phyloP scores from a whole-genome alignment of 1,140 invertebrate genomes.

The Heliconius hermathena region DNA sequence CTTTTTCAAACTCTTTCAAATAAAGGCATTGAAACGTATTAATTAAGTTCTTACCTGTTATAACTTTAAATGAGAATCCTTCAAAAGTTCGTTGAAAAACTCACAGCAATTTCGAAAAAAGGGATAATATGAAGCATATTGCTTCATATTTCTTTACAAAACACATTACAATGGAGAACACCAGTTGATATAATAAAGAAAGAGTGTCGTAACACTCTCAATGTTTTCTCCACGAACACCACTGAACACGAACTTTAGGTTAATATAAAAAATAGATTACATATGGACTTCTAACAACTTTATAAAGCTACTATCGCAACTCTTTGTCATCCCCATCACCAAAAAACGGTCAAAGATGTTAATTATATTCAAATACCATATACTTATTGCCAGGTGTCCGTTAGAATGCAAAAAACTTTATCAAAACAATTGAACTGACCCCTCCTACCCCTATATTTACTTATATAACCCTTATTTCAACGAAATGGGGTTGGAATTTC shows the following conservation, averaged over 20 bases:
- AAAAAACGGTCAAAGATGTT: slow-evolving; percentile 19
- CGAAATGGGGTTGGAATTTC: slow-evolving; percentile 18
- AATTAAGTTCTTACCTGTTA: slow-evolving; percentile 10
- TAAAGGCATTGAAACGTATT: not conserved
- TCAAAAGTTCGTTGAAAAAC: not conserved
- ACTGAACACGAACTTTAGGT: too few species aligned
- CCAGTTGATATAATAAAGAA: not conserved
- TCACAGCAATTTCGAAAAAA: not conserved
- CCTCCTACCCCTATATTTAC: slow-evolving; percentile 34
- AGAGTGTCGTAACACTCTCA: not conserved
- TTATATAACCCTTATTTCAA: slow-evolving; percentile 22
- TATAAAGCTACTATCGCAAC: not conserved
- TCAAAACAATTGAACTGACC: slow-evolving; percentile 41
- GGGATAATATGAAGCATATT: not conserved
- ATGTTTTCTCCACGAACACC: not conserved
- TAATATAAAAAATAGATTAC: not conserved
- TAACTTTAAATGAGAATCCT: slow-evolving; percentile 12
- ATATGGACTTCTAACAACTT: not conserved
- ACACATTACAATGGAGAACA: not conserved
- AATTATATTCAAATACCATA: slow-evolving; percentile 39
- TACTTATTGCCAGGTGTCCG: slow-evolving; percentile 42
- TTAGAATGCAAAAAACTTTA: slow-evolving; percentile 27
- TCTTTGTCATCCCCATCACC: not conserved
- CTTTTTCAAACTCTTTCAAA: not conserved
- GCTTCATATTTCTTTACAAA: not conserved